Base-by-base conservation (phyloP, 92 coral and sea anemone genomes). In the Phenganax stokvisi region DNA sequence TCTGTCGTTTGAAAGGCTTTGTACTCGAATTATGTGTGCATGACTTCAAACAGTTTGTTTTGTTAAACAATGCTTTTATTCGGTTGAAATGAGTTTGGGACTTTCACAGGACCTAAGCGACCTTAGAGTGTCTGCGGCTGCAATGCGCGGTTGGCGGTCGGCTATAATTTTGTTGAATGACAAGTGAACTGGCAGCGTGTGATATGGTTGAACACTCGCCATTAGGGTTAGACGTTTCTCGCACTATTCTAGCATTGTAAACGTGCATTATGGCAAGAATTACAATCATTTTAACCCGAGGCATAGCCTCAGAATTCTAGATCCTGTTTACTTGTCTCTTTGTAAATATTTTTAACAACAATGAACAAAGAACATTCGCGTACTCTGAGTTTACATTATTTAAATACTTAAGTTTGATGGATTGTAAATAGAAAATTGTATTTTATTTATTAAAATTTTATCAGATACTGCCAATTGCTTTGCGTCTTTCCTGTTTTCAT, bases 81-180 rank as follows among this genome's bases (percentile, higher is more conserved):
- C n/a, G 8, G 51, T n/a, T 54, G 17, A 3, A 27, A 12, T 10
- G 30, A 8, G 0, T 51, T 0, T 73, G 30, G 9, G 37, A 73
- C 54, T 28, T n/a, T 12, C 77, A 28, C 57, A 6, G 80, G 47
- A 55, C 30, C 64, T n/a, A 44, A 55, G 29, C 11, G 61, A 17
- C 63, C 7, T 47, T 72, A 17, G 54, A 15, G 67, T 56, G 63
- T 57, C 31, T 13, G 27, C 9, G 8, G 44, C 70, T 15, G 25
- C 37, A 44, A 53, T 55, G 9, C 73, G 54, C 73, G 54, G 13
- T 30, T 30, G 81, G 59, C 69, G 80, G 81, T 64, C 56, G 27
- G 67, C 54, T 57, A 76, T 76, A 57, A 44, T 15, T 8, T 30
- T 27, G 67, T 59, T 76, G 81, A 76, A 57, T 76, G 81, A 76